These are phyloP conservation scores for Archocentrus centrarchus DNA, from an alignment of 2,113 vertebrate species.

Conservation along the genomic window DNA sequence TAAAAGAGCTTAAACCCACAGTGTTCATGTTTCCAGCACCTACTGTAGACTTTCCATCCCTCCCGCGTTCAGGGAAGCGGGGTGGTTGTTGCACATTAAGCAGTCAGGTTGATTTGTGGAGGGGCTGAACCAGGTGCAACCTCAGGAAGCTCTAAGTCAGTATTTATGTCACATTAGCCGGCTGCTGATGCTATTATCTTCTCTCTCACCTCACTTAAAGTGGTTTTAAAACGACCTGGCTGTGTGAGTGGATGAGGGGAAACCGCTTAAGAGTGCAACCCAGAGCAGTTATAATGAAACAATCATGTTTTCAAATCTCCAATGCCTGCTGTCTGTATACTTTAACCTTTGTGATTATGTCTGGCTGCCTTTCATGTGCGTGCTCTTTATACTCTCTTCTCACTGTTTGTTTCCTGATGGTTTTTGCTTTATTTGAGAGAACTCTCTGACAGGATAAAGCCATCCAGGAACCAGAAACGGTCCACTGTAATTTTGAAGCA, in stretches of 20 bases:
- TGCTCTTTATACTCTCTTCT: slow-evolving; percentile 31
- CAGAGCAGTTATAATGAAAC: slow-evolving; percentile 33
- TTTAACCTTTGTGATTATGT: slow-evolving; percentile 41
- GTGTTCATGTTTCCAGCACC: slow-evolving; percentile 16
- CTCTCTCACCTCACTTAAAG: slow-evolving; percentile 1
- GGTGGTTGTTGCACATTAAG: slow-evolving; percentile 9
- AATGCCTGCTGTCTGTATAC: slow-evolving; percentile 53
- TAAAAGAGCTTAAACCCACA: slow-evolving; percentile 1
- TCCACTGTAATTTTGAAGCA: slow-evolving; percentile 62
- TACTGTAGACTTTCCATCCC: background rate
- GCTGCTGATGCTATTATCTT: slow-evolving; percentile 29
- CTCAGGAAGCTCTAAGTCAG: slow-evolving; percentile 16
- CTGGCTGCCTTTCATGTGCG: slow-evolving; percentile 31
- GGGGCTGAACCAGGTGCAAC: slow-evolving; percentile 43
- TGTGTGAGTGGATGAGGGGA: slow-evolving; percentile 52
- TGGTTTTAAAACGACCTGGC: slow-evolving; percentile 21
- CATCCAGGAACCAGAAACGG: slow-evolving; percentile 44
- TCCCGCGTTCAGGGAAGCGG: slow-evolving; percentile 11
- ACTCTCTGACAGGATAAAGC: slow-evolving; percentile 11
- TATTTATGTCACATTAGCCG: slow-evolving; percentile 40
- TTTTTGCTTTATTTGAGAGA: background rate
- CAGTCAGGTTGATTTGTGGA: slow-evolving; percentile 53
- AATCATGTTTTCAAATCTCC: slow-evolving; percentile 20
- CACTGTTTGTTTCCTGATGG: slow-evolving; percentile 43
- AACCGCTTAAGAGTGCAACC: slow-evolving; percentile 35